These are phyloP conservation scores for Ecliptopera silaceata DNA, from an alignment of 2,888 invertebrate species.

Conservation along the genomic window DNA sequence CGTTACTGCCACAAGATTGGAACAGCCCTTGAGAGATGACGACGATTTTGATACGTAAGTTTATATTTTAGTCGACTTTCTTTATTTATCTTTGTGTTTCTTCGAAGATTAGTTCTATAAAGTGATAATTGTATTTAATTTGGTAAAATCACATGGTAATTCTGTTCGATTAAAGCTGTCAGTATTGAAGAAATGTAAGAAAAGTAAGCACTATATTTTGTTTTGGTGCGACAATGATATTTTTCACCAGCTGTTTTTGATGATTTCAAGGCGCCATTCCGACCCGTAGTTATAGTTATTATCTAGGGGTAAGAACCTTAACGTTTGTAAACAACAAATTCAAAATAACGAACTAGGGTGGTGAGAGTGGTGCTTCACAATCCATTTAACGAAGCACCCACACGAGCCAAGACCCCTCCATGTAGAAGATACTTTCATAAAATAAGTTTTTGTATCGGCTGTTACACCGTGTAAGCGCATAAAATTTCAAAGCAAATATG, in stretches of 20 bases:
- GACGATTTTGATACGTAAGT: constrained; percentile 66
- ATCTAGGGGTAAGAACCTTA: constrained; percentile 9
- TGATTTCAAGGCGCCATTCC: not conserved
- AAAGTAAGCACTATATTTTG: too few relatives aligned
- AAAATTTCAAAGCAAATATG: constrained; percentile 29
- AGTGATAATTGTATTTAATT: too few relatives aligned
- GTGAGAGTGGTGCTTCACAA: constrained; percentile 18
- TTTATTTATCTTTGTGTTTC: too few relatives aligned
- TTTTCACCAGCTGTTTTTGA: not conserved
- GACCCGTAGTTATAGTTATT: constrained; percentile 1
- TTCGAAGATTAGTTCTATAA: too few relatives aligned
- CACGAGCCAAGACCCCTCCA: constrained; percentile 19
- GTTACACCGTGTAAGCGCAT: constrained; percentile 16
- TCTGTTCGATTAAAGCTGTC: too few relatives aligned
- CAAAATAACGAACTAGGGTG: constrained; percentile 25
- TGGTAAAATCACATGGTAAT: too few relatives aligned
- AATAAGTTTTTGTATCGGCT: constrained; percentile 20
- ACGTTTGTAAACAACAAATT: constrained; percentile 15
- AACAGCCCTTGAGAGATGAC: constrained; percentile 71
- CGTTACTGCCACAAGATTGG: constrained; percentile 90
- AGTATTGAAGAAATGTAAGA: too few relatives aligned
- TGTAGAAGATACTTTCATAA: constrained; percentile 17
- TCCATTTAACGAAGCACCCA: constrained; percentile 22
- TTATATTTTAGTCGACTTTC: not conserved
- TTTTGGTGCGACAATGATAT: not conserved